Evolutionary conservation across 2,888 invertebrate genomes (phyloP).

Genomic region (Xanthia togata): DNA sequence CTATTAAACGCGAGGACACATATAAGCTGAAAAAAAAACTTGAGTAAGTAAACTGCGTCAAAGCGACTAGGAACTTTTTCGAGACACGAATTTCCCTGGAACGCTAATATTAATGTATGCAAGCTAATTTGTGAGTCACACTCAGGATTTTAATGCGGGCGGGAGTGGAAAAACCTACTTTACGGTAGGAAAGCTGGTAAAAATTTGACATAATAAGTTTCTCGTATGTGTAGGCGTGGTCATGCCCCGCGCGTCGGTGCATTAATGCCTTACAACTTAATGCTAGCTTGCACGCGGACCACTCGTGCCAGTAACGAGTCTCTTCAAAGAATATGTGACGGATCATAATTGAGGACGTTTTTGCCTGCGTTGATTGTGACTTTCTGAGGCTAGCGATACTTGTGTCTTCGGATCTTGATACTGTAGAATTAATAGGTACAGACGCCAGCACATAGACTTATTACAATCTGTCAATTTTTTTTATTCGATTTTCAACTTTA

Average conservation of each 20-base stretch:
- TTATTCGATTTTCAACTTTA: no score
- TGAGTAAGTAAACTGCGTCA: conserved; percentile 43
- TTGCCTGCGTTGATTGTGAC: conserved; percentile 26
- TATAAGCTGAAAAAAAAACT: conserved; percentile 35
- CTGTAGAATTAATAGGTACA: neutral
- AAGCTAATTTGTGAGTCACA: conserved; percentile 76
- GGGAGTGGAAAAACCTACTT: conserved; percentile 65
- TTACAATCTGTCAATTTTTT: no score
- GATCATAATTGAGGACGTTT: conserved; percentile 22
- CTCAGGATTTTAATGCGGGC: conserved; percentile 68
- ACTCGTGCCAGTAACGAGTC: conserved; percentile 77
- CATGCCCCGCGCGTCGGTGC: conserved; percentile 82
- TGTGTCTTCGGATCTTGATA: neutral
- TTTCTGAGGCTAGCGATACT: conserved; percentile 15
- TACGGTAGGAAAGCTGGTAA: conserved; percentile 59
- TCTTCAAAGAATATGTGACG: conserved; percentile 69
- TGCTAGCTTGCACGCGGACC: conserved; percentile 82
- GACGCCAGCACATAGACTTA: no score
- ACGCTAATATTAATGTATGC: conserved; percentile 58
- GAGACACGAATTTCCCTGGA: conserved; percentile 42
- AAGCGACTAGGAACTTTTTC: conserved; percentile 34
- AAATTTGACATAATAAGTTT: conserved; percentile 74
- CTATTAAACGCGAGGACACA: conserved; percentile 42
- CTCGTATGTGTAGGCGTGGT: conserved; percentile 75
- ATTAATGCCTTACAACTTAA: conserved; percentile 87